Evolutionary conservation across 2,113 vertebrate species (phyloP).

Genomic region (Oxyruncus cristatus): DNA sequence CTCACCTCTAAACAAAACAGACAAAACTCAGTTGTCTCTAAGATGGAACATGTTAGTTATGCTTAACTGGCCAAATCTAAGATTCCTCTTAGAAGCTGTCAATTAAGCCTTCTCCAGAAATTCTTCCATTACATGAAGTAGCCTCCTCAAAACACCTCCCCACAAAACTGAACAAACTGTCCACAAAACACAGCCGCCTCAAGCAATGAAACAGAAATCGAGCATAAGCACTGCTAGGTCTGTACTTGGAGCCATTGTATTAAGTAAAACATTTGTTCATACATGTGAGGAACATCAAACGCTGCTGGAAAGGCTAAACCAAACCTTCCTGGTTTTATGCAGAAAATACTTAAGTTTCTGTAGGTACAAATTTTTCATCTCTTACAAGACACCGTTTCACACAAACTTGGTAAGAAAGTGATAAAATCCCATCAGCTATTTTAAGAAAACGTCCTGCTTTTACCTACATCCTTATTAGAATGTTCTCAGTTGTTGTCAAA

Average conservation of each 20-base stretch:
- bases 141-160: not conserved
- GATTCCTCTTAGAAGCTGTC: not conserved
- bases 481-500: not conserved
- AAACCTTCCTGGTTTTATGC: not conserved
- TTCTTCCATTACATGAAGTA: not conserved
- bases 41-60: not conserved
- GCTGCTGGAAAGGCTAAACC: not conserved
- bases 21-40: not conserved
- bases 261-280: not conserved
- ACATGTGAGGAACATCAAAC: not conserved
- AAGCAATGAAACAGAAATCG: not conserved
- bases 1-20: not conserved
- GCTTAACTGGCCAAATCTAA: not conserved
- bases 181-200: not conserved
- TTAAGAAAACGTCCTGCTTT: not conserved
- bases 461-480: not conserved
- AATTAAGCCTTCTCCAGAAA: not conserved
- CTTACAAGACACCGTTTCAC: not conserved
- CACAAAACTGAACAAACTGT: not conserved
- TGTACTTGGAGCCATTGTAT: not conserved
- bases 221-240: not conserved
- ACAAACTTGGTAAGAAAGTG: not conserved
- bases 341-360: not conserved
- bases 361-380: not conserved
- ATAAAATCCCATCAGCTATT: not conserved